Conservation (phyloP, 2,888 invertebrate genomes). For the Perdita meconis region DNA sequence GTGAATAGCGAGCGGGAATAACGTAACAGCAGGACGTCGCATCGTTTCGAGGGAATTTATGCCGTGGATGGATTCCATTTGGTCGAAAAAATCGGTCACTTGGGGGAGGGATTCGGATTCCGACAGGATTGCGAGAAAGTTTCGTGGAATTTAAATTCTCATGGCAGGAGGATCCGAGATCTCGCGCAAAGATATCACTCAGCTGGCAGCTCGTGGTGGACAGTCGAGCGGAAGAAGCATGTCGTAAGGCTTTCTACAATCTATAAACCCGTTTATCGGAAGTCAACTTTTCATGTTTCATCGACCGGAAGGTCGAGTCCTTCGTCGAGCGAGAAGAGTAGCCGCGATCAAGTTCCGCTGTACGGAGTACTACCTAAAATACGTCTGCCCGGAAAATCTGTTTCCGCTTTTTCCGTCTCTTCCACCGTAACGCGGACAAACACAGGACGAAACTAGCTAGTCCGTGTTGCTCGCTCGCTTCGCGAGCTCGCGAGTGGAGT, state of each 20-base stretch:
- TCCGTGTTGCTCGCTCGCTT: too few relatives aligned
- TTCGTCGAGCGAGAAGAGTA: conserved; percentile 37
- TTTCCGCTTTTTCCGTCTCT: conserved; percentile 2
- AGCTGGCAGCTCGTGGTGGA: conserved; percentile 28
- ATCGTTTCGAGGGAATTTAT: conserved; percentile 40
- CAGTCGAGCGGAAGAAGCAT: conserved; percentile 51
- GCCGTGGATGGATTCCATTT: conserved; percentile 36
- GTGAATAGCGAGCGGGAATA: conserved; percentile 27
- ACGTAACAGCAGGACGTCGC: conserved; percentile 28
- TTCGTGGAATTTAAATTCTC: conserved; percentile 61
- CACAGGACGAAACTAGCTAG: neutral
- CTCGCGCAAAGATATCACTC: conserved; percentile 58
- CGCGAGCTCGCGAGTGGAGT: too few relatives aligned
- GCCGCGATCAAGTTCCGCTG: conserved; percentile 44
- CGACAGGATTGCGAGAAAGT: conserved; percentile 47
- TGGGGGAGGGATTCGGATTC: conserved; percentile 40
- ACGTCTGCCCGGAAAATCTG: conserved; percentile 7
- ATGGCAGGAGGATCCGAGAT: conserved; percentile 41
- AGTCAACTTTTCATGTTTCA: conserved; percentile 47
- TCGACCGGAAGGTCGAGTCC: conserved; percentile 44
- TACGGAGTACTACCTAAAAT: neutral
- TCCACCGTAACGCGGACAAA: neutral
- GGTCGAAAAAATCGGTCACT: conserved; percentile 32
- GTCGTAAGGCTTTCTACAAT: conserved; percentile 73
- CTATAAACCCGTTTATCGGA: conserved; percentile 68